Base-by-base conservation (phyloP, 2,888 invertebrate genomes). In the Epinotia bilunana region DNA sequence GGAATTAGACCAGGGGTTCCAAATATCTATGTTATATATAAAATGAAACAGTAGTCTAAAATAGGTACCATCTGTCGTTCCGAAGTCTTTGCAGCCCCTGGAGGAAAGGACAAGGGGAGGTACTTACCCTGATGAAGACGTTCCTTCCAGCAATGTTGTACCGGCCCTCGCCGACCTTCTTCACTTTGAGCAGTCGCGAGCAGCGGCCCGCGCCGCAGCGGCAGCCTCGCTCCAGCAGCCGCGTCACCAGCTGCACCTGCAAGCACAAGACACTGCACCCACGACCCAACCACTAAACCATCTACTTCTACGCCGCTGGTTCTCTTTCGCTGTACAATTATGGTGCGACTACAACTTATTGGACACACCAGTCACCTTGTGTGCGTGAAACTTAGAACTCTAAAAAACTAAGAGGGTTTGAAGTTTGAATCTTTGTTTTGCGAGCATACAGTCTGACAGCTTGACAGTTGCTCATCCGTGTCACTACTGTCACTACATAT, bases 91-190 rank as follows among this genome's bases (percentile, higher is more conserved):
- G 18, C 20, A 57, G 57, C n/a, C 53, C 16, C n/a, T 11, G 1
- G 11, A 2, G 11, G 39, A 62, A 39, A 18, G 4, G 12, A 20
- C 12, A 18, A 11, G 43, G 46, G 5, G 11, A 5, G 20, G 16
- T 64, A 20, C 2, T 94, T 91, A 98, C 98, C 94, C 98, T 95
- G 78, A 98, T 97, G 88, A 98, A 98, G 72, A 98, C 97, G 84
- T 97, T 97, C 82, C 97, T 95, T 23, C 98, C 98, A 63, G 97
- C 97, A 83, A 98, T 97, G 87, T 96, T 96, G 91, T 98, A 98
- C 77, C 97, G 96, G 18, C 98, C 98, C 91, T 98, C 98, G 74
- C 97, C 97, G 69, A 98, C 96, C 89, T 97, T 97, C 86, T 96
- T 96, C 80, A 97, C 96, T 89, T 96, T 96, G 77, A 97, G 92